phyloP scores from a whole-genome alignment of 2,113 vertebrate species.

The Muntiacus muntjak region DNA sequence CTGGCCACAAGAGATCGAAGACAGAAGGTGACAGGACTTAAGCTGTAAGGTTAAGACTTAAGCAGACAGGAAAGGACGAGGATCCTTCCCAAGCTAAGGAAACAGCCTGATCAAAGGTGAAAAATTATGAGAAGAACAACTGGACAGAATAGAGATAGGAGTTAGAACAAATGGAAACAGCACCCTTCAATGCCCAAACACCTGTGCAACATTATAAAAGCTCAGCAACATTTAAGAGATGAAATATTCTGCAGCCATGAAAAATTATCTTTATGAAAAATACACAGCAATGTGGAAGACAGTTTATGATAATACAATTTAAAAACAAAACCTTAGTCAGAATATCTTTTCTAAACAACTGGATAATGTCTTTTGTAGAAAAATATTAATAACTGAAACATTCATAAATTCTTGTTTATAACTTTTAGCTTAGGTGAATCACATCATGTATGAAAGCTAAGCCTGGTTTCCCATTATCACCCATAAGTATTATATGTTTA shows the following conservation, averaged over 20 bases:
- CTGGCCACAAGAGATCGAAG: background rate
- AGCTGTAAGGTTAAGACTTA: background rate
- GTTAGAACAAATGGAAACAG: background rate
- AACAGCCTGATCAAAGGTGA: background rate
- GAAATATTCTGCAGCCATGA: background rate
- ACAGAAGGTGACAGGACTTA: background rate
- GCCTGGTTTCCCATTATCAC: background rate
- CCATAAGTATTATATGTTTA: background rate
- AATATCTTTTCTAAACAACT: conserved; percentile 12
- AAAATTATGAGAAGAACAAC: background rate
- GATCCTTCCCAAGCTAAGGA: background rate
- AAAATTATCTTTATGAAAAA: conserved; percentile 30
- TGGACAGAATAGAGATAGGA: background rate
- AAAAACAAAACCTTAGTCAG: background rate
- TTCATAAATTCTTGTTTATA: background rate
- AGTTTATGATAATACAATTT: background rate
- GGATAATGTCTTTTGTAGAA: background rate
- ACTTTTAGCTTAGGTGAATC: background rate
- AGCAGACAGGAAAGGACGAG: background rate
- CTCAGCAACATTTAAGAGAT: background rate
- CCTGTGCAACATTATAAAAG: background rate
- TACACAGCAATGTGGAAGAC: background rate
- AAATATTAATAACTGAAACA: background rate
- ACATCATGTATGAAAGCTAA: background rate
- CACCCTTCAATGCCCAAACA: background rate